Base-by-base conservation (phyloP, 1,140 invertebrate species). In the Mya arenaria region DNA sequence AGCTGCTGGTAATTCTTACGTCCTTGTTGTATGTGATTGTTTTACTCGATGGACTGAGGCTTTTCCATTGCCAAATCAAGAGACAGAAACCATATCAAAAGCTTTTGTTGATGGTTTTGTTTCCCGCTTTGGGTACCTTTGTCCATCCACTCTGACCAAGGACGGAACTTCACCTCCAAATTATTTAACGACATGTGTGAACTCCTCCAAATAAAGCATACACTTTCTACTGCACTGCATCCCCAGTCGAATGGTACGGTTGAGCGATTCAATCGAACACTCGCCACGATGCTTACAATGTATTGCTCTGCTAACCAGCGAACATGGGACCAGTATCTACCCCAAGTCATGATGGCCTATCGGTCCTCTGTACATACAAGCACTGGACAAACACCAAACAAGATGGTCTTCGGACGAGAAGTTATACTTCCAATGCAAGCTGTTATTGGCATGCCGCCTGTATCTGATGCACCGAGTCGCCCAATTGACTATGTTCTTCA, bases 191-290 rank as follows among this genome's bases (percentile, higher is more conserved):
- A 30, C 19, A 36, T 36, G n/a, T 65, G 62, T 36, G 34, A 66
- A 32, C 32, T 34, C 17, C 30, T n/a, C 34, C 13, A 37, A 13
- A 87, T 86, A 25, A 56, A 88, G 8, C 84, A 87, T 52, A 74
- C 80, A 1, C 37, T 75, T 15, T 89, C 86, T 0, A 84, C 83
- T 1, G 55, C 83, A 0, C 89, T 90, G 63, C 85, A 89, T 69
- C 86, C 85, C 6, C 82, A 82, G 36, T 58, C 81, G 6, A 84
- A 89, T 81, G 86, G 83, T 6, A 55, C 72, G 68, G 83, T 86
- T 17, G 86, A 91, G 41, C 75, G 89, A 62, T 85, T 89, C 30
- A 91, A 90, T 66, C 55, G 86, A n/a, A 90, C 89, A 4, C 65
- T 88, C 4, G 37, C 72, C 19, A 48, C 68, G 4, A 85, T 86